Conservation (phyloP, 2,888 invertebrate genomes). For the Timema cristinae region DNA sequence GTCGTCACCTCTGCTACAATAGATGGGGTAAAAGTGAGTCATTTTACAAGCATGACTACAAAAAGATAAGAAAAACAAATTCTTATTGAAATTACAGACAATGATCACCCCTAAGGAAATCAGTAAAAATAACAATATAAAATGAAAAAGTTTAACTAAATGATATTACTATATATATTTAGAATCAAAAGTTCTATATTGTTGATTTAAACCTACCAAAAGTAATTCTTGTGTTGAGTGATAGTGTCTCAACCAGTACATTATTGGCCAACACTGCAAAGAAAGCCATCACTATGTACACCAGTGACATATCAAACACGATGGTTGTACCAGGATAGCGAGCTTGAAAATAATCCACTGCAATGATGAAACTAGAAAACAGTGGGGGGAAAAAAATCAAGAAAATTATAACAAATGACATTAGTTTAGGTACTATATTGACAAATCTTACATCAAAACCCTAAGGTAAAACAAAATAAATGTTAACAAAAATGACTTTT, state of each 20-base stretch:
- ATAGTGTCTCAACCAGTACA: constrained; percentile 74
- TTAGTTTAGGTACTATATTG: no score
- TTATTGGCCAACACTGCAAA: constrained; percentile 83
- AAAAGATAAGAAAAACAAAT: background rate
- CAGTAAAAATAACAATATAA: no score
- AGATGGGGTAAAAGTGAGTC: no score
- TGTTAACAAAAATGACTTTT: background rate
- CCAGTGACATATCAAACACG: constrained; percentile 88
- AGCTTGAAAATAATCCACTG: constrained; percentile 86
- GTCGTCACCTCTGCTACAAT: no score
- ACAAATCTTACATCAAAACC: no score
- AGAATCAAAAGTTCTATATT: background rate
- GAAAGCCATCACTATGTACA: constrained; percentile 87
- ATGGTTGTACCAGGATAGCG: constrained; percentile 81
- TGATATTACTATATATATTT: background rate
- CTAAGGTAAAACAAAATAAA: no score
- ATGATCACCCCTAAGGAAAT: background rate
- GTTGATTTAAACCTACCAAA: constrained; percentile 60
- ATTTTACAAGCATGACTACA: background rate
- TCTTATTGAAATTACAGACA: background rate
- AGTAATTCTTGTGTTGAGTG: constrained; percentile 77
- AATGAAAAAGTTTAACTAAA: no score
- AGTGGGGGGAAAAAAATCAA: background rate
- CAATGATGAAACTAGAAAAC: constrained; percentile 75
- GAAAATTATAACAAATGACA: background rate